A percentile compares a stretch with the other conserved stretches of the same genome.
Conservation (phyloP, 2,113 vertebrate species). For the Tiliqua scincoides region DNA sequence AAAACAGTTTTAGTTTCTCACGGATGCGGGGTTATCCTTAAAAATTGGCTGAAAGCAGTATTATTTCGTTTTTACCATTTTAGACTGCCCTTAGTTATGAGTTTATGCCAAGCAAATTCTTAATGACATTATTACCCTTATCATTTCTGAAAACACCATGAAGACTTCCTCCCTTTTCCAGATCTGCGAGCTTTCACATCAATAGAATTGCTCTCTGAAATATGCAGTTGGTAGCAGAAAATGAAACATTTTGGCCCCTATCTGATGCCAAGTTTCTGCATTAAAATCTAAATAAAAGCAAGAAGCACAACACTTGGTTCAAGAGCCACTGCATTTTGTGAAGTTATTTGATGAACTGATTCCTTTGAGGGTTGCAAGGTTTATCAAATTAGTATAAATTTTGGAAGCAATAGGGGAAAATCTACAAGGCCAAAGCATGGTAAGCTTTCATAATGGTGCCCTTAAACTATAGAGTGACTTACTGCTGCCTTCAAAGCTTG, state of each 20-base stretch:
- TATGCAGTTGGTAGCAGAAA: background rate
- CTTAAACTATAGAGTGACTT: conserved; percentile 57
- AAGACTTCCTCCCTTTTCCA: too few species aligned
- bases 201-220: background rate
- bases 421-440: background rate
- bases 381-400: background rate
- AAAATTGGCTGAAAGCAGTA: too few species aligned
- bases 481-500: conserved; percentile 88
- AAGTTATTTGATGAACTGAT: background rate
- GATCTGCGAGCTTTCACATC: too few species aligned
- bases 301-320: background rate
- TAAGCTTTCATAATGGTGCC: background rate
- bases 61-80: too few species aligned
- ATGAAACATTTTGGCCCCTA: background rate
- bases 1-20: too few species aligned
- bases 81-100: too few species aligned
- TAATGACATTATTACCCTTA: background rate
- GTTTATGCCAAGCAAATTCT: too few species aligned
- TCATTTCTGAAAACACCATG: background rate
- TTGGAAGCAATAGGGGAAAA: background rate
- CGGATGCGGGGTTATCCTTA: too few species aligned
- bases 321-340: background rate
- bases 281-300: background rate
- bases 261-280: background rate
- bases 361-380: background rate